Conservation (phyloP, 1,140 invertebrate species). For the Drosophila ogumai region DNA sequence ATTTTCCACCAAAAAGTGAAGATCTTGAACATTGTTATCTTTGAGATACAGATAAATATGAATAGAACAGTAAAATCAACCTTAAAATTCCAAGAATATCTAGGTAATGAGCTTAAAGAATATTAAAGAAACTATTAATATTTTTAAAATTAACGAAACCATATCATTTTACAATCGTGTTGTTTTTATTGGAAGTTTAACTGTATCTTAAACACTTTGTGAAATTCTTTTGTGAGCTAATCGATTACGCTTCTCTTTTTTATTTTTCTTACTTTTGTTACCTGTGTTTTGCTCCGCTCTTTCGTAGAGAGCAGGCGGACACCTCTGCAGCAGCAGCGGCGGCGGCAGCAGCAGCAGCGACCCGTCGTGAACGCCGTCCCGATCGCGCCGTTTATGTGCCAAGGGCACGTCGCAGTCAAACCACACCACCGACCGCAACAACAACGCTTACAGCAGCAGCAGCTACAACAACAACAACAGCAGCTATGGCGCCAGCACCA, state of each 20-base stretch:
- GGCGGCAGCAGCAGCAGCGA: slow-evolving; percentile 47
- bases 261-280: slow-evolving; percentile 38
- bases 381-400: slow-evolving; percentile 92
- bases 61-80: not conserved
- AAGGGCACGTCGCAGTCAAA: slow-evolving; percentile 87
- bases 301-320: slow-evolving; percentile 67
- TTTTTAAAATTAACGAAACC: no score
- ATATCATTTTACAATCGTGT: no score
- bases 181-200: not conserved
- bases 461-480: slow-evolving; percentile 15
- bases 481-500: slow-evolving; percentile 17
- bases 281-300: slow-evolving; percentile 67
- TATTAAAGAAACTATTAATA: not conserved
- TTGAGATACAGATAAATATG: not conserved
- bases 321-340: slow-evolving; percentile 12
- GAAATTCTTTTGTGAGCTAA: slow-evolving; percentile 60
- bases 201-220: slow-evolving; percentile 31
- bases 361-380: slow-evolving; percentile 87
- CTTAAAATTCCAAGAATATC: not conserved
- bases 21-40: not conserved
- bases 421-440: slow-evolving; percentile 82
- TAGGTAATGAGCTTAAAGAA: not conserved
- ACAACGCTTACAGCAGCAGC: slow-evolving; percentile 37
- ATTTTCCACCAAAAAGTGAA: no score
- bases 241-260: slow-evolving; percentile 30